phyloP scores from a whole-genome alignment of 2,113 vertebrate species.

The Perccottus glenii region DNA sequence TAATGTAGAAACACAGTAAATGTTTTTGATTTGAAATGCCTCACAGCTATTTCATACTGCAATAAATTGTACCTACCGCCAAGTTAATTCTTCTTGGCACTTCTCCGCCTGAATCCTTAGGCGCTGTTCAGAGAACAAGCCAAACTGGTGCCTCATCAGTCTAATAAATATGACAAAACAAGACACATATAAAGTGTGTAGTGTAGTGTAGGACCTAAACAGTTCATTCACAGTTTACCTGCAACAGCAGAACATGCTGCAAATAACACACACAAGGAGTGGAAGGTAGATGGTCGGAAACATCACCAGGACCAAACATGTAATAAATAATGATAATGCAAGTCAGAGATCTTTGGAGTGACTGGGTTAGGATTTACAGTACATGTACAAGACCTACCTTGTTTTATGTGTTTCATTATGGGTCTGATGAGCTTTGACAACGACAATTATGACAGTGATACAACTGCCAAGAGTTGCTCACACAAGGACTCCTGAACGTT shows the following conservation, averaged over 20 bases:
- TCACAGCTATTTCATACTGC: neutral
- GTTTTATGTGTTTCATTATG: neutral
- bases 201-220: too few species aligned
- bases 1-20: slow-evolving; percentile 9
- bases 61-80: neutral
- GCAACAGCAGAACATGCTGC: neutral
- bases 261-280: neutral
- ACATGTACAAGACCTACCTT: too few species aligned
- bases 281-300: neutral
- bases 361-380: too few species aligned
- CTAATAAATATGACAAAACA: slow-evolving; percentile 16
- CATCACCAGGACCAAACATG: too few species aligned
- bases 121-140: neutral
- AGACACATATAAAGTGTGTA: neutral
- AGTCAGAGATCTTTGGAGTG: too few species aligned
- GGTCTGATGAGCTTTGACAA: neutral
- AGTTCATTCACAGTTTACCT: neutral
- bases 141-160: neutral
- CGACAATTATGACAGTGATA: neutral
- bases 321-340: too few species aligned
- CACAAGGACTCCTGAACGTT: neutral
- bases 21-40: slow-evolving; percentile 23
- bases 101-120: neutral
- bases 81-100: slow-evolving; percentile 2
- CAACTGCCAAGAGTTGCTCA: too few species aligned